These are phyloP conservation scores for Rhysida immarginata DNA, from an alignment of 1,140 invertebrate species.

Conservation along the genomic window DNA sequence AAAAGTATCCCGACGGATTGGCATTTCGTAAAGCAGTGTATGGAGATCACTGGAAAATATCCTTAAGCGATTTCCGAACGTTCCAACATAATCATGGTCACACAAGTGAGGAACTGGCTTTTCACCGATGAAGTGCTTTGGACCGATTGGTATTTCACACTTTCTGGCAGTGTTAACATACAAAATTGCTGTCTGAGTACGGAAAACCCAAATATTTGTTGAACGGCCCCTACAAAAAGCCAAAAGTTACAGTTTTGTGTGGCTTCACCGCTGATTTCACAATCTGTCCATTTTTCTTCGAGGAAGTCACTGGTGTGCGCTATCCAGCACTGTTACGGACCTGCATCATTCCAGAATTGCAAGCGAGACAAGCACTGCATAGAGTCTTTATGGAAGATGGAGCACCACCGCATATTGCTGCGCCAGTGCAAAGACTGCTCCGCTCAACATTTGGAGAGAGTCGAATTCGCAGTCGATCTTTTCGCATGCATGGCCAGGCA, in stretches of 20 bases:
- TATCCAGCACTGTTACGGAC: not conserved
- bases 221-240: slow-evolving; percentile 2
- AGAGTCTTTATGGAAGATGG: not conserved
- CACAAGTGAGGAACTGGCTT: not conserved
- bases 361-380: not conserved
- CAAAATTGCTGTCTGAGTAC: slow-evolving; percentile 7
- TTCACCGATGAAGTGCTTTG: not conserved
- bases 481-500: slow-evolving; percentile 12
- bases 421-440: not conserved
- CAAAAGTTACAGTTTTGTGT: slow-evolving; percentile 12
- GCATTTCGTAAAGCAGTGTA: not conserved
- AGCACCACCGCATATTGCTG: not conserved
- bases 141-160: not conserved
- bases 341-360: not conserved
- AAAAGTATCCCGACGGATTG: not conserved
- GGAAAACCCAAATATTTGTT: slow-evolving; percentile 1
- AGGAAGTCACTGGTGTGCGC: not conserved
- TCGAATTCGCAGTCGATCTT: not conserved
- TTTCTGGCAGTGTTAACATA: not conserved
- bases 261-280: slow-evolving; percentile 4
- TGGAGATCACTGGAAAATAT: not conserved
- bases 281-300: slow-evolving; percentile 12
- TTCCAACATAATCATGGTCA: not conserved
- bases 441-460: not conserved
- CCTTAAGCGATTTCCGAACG: not conserved